These are phyloP conservation scores for Coregonus sp. DNA, from an alignment of 2,797 vertebrate species.

Conservation along the genomic window DNA sequence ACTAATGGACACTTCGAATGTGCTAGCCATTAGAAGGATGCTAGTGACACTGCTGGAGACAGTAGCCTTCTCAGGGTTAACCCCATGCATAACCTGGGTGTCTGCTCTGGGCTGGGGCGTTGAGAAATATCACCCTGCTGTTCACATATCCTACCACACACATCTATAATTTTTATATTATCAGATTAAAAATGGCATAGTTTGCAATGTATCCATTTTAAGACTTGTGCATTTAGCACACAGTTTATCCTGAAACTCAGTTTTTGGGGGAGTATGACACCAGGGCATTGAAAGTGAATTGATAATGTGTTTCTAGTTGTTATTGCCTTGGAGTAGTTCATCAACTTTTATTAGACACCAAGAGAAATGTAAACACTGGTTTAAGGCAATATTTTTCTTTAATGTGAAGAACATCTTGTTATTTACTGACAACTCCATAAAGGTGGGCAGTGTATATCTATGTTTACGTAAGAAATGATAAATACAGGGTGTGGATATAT, in stretches of 20 bases:
- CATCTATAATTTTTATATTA: not conserved
- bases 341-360: too few relatives aligned
- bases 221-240: not conserved
- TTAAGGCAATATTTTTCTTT: not conserved
- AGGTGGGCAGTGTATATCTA: constrained; percentile 1
- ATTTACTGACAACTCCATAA: not conserved
- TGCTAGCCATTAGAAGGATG: constrained; percentile 65
- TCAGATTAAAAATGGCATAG: constrained; percentile 1
- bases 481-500: constrained; percentile 19
- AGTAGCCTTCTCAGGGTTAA: constrained; percentile 37
- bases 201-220: not conserved
- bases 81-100: constrained; percentile 29
- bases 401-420: not conserved
- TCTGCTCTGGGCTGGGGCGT: not conserved
- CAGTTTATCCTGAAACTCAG: too few relatives aligned
- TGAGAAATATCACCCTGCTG: not conserved
- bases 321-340: too few relatives aligned
- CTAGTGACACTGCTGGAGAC: constrained; percentile 44
- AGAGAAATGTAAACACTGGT: not conserved
- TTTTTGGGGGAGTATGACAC: too few relatives aligned
- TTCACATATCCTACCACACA: not conserved
- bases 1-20: constrained; percentile 76
- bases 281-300: too few relatives aligned
- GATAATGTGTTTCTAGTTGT: too few relatives aligned
- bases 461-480: constrained; percentile 12